Conservation (phyloP, 2,888 invertebrate genomes). For the Sarcophaga carnaria region DNA sequence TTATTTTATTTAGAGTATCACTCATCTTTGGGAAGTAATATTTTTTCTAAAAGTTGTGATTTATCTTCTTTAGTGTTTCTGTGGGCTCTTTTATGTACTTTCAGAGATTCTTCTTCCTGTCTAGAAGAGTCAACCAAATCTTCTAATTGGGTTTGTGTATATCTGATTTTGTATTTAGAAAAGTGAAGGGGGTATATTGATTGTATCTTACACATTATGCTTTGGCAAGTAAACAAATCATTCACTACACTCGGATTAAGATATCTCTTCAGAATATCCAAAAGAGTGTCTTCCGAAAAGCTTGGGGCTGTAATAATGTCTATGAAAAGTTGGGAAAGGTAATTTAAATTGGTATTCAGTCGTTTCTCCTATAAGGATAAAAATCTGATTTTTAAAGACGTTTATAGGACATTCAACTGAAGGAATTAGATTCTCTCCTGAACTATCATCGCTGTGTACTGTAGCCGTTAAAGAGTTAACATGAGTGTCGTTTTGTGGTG, state of each 20-base stretch:
- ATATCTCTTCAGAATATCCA: no score
- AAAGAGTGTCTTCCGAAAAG: no score
- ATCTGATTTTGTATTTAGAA: no score
- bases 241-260: no score
- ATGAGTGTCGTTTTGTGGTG: no score
- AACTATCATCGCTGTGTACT: constrained; percentile 28
- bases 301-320: no score
- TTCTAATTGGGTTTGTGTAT: no score
- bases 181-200: no score
- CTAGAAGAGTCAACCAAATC: no score
- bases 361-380: constrained; percentile 11
- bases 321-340: constrained; percentile 22
- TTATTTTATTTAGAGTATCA: constrained; percentile 17
- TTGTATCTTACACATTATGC: background rate
- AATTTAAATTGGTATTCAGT: constrained; percentile 20
- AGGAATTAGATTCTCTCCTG: constrained; percentile 43
- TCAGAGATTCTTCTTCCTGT: no score
- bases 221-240: background rate
- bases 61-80: background rate
- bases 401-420: constrained; percentile 30
- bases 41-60: constrained; percentile 10
- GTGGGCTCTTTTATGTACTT: no score
- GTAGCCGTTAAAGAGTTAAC: no score
- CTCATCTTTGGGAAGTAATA: constrained; percentile 27
- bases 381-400: constrained; percentile 14